These are phyloP conservation scores for Choloepus hoffmanni DNA, from an alignment of 2,113 vertebrate species.

Conservation along the genomic window DNA sequence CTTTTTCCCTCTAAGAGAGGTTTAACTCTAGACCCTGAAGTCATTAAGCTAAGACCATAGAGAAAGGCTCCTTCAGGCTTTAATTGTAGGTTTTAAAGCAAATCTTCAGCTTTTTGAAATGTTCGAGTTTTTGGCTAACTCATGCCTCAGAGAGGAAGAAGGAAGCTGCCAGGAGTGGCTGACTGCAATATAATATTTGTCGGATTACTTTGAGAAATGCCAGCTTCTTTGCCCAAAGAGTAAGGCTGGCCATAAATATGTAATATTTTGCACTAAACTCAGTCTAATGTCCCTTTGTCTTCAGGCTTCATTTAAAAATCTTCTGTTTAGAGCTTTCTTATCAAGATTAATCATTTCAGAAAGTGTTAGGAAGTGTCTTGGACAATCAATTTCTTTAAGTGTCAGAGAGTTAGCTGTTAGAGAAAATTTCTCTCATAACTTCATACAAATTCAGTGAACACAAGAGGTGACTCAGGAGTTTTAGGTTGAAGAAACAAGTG, in stretches of 20 bases:
- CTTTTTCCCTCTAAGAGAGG: neutral
- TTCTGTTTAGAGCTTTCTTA: neutral
- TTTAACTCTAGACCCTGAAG: neutral
- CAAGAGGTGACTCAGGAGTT: neutral
- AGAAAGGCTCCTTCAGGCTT: neutral
- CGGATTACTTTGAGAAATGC: neutral
- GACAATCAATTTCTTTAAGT: neutral
- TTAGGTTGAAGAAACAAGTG: neutral
- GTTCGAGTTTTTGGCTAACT: neutral
- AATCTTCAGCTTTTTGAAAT: neutral
- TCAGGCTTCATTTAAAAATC: neutral
- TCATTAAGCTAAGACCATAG: neutral
- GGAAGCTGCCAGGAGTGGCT: neutral
- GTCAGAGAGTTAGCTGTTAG: neutral
- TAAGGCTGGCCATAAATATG: neutral
- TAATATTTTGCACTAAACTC: neutral
- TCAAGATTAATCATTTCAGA: neutral
- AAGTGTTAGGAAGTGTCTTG: neutral
- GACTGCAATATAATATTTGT: fast-evolving
- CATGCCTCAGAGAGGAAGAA: too few relatives aligned
- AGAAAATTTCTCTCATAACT: neutral
- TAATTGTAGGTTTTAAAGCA: neutral
- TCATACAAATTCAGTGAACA: neutral
- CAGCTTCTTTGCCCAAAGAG: neutral
- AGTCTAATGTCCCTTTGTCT: neutral